phyloP scores from a whole-genome alignment of 2,797 vertebrate species.

The Takifugu rubripes region DNA sequence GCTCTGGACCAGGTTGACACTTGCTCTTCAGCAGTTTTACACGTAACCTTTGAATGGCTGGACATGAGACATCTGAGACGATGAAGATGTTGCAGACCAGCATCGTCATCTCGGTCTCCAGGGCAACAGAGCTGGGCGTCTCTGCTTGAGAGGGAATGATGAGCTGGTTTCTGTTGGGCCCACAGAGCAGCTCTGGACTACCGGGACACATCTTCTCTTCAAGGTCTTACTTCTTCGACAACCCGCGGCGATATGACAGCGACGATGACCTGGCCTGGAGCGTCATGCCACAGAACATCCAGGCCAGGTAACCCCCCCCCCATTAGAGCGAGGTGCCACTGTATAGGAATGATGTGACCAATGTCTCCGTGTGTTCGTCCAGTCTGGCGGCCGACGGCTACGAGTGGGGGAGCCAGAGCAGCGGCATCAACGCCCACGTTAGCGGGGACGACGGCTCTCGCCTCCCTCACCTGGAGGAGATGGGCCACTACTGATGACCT shows the following conservation, averaged over 20 bases:
- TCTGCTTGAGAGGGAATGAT: no score
- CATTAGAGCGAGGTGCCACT: neutral
- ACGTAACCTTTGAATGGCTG: no score
- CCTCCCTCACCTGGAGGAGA: slow-evolving; percentile 73
- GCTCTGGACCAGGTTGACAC: no score
- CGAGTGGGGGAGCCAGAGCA: slow-evolving; percentile 85
- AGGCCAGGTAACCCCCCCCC: slow-evolving; percentile 78
- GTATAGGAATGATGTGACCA: neutral
- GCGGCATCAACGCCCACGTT: slow-evolving; percentile 81
- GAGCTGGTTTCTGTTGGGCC: neutral
- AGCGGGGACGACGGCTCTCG: slow-evolving; percentile 75
- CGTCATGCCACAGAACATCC: slow-evolving; percentile 86
- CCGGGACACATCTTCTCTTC: slow-evolving; percentile 88
- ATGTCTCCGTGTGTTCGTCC: slow-evolving; percentile 5
- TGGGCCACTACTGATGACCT: slow-evolving; percentile 72
- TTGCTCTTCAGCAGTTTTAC: no score
- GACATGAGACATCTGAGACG: no score
- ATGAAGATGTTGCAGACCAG: no score
- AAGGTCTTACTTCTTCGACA: slow-evolving; percentile 94
- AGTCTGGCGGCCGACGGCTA: slow-evolving; percentile 86
- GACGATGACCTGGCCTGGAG: slow-evolving; percentile 94
- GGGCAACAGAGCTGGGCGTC: no score
- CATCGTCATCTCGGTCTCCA: no score
- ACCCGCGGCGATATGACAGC: slow-evolving; percentile 93
- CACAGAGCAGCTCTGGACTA: slow-evolving; percentile 79